These are phyloP conservation scores for Latheticus oryzae DNA, from an alignment of 2,888 invertebrate genomes.

Conservation along the genomic window DNA sequence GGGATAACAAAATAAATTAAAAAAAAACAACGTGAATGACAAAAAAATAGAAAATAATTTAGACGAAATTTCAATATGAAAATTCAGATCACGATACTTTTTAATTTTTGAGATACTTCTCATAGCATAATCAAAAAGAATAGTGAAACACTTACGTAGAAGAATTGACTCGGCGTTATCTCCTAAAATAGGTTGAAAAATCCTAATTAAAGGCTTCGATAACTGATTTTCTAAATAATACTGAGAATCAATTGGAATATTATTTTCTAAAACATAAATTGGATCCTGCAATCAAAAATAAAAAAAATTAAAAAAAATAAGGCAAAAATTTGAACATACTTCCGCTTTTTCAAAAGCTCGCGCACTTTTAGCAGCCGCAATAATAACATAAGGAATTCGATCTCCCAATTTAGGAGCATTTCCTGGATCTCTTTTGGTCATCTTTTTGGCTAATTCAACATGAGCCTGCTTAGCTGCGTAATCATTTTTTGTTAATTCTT, in stretches of 20 bases:
- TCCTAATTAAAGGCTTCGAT: constrained; percentile 94
- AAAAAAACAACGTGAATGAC: too few relatives aligned
- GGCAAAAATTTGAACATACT: constrained; percentile 61
- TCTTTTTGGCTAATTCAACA: constrained; percentile 95
- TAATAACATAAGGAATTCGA: constrained; percentile 96
- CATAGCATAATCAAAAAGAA: background rate
- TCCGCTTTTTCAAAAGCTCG: constrained; percentile 98
- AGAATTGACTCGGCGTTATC: constrained; percentile 96
- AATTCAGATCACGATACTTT: too few relatives aligned
- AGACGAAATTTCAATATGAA: too few relatives aligned
- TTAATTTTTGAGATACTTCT: constrained; percentile 1
- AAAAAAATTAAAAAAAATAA: constrained; percentile 3
- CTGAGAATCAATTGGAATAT: constrained; percentile 95
- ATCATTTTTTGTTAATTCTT: constrained; percentile 95
- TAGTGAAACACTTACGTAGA: constrained; percentile 71
- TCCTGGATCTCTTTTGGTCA: constrained; percentile 97
- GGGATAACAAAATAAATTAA: too few relatives aligned
- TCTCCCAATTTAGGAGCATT: constrained; percentile 98
- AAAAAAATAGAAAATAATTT: too few relatives aligned
- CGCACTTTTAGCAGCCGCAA: constrained; percentile 90
- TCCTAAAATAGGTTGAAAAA: constrained; percentile 98
- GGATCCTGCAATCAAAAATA: constrained; percentile 76
- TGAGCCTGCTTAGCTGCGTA: constrained; percentile 98
- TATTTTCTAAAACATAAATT: constrained; percentile 97
- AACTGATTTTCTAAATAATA: constrained; percentile 98